Evolutionary conservation across 2,113 vertebrate species (phyloP), one percentile per base, ranked within the genome.

Genomic region (Calonectris borealis): DNA sequence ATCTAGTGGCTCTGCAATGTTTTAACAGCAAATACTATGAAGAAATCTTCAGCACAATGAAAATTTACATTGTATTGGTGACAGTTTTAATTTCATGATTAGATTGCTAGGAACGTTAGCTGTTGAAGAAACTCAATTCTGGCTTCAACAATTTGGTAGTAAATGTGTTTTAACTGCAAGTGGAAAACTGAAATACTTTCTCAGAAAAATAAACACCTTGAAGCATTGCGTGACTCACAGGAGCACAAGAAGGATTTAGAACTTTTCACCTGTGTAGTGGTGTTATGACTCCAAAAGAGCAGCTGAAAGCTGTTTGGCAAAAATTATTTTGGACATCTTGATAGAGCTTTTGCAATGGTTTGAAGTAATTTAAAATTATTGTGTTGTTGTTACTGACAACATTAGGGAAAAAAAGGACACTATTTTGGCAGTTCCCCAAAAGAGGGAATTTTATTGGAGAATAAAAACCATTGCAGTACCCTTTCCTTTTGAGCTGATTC

Each of bases 291-390:
- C 60, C 46, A 75, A 79, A 86, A 90, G 24, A 75, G 64, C 60
- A 78, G n/a, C n/a, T 77, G 51, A 90, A 92, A 94, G n/a, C 32
- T 68, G 10, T 69, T 61, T 57, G 66, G 46, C 4, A 11, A 85
- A 94, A 90, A 88, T 44, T 0, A 62, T 73, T 86, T 94, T 92
- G 61, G 68, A 64, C 80, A 18, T 81, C 32, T 84, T 88, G 26
- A 78, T 55, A 88, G 79, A 73, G 64, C 64, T 92, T 86, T 96
- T 77, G 57, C 18, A 73, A 25, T 24, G 17, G 22, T 51, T 88
- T 95, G 31, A 92, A 93, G 54, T 57, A 72, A 80, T 91, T 94
- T 90, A 24, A 96, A 83, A 80, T 58, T 36, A 11, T 34, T 88
- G 13, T 83, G 36, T 44, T 94, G 54, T 10, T 83, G 40, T 26